Conservation (phyloP, 2,113 vertebrate species). For the Ornithorhynchus anatinus region DNA sequence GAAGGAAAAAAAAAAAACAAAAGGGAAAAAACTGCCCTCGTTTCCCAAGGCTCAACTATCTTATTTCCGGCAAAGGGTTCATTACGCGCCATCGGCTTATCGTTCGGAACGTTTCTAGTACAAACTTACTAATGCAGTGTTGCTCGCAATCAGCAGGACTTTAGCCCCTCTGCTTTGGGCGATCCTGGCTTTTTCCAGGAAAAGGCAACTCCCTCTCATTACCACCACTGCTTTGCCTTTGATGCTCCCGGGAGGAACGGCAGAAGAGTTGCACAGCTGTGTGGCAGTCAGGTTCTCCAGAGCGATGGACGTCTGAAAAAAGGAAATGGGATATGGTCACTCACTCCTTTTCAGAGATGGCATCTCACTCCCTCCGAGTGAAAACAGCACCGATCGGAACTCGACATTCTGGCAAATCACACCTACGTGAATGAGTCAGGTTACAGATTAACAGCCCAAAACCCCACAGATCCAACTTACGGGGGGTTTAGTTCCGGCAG, state of each 20-base stretch:
- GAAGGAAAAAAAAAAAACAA: no score
- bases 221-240: conserved; percentile 83
- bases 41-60: no score
- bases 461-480: not conserved
- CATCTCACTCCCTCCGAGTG: not conserved
- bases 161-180: conserved; percentile 79
- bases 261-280: conserved; percentile 76
- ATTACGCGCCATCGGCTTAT: no score
- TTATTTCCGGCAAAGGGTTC: no score
- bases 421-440: not conserved
- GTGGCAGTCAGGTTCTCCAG: conserved; percentile 80
- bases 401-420: not conserved
- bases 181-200: conserved; percentile 81
- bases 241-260: conserved; percentile 60
- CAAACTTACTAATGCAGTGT: conserved; percentile 72
- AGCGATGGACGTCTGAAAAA: conserved; percentile 64
- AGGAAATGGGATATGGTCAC: not conserved
- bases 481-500: not conserved
- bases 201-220: conserved; percentile 78
- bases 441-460: not conserved
- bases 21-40: no score
- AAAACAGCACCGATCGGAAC: not conserved
- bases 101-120: no score
- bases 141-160: conserved; percentile 83
- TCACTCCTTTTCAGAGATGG: not conserved